These are phyloP conservation scores for Zoroaster sp. DNA, from an alignment of 53 echinoderm and acorn worm genomes.

Conservation along the genomic window DNA sequence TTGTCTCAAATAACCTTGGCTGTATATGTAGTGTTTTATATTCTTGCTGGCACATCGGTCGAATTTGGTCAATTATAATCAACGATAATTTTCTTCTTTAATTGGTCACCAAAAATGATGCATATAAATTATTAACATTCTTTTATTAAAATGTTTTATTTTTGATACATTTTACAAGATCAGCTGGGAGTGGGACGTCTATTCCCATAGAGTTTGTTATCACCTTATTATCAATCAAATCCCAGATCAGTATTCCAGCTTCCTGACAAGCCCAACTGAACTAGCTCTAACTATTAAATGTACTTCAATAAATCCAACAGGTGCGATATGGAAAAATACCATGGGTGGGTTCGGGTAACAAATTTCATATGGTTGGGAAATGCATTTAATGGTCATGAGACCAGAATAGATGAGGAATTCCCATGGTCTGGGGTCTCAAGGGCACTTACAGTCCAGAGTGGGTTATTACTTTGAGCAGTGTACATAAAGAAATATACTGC, in stretches of 20 bases:
- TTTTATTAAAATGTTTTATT: too few species aligned
- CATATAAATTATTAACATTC: too few species aligned
- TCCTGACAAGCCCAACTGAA: not conserved
- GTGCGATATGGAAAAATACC: not conserved
- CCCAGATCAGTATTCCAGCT: not conserved
- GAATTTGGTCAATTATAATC: too few species aligned
- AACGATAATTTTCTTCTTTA: too few species aligned
- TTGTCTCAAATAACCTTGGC: too few species aligned
- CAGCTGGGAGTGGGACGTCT: too few species aligned
- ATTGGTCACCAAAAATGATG: too few species aligned
- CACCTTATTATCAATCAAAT: not conserved
- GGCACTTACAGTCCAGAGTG: not conserved
- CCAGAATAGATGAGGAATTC: not conserved
- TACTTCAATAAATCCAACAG: not conserved
- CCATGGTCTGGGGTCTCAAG: not conserved
- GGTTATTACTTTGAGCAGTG: not conserved
- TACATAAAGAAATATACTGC: not conserved
- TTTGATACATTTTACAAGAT: too few species aligned
- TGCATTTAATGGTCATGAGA: slow-evolving; percentile 3
- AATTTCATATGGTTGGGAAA: not conserved
- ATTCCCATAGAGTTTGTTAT: not conserved
- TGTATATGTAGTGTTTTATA: too few species aligned
- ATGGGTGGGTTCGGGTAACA: slow-evolving; percentile 6
- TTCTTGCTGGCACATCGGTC: too few species aligned
- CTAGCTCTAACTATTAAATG: too few species aligned